Base-by-base conservation (phyloP, 2,113 vertebrate genomes). In the Erinaceus europaeus region DNA sequence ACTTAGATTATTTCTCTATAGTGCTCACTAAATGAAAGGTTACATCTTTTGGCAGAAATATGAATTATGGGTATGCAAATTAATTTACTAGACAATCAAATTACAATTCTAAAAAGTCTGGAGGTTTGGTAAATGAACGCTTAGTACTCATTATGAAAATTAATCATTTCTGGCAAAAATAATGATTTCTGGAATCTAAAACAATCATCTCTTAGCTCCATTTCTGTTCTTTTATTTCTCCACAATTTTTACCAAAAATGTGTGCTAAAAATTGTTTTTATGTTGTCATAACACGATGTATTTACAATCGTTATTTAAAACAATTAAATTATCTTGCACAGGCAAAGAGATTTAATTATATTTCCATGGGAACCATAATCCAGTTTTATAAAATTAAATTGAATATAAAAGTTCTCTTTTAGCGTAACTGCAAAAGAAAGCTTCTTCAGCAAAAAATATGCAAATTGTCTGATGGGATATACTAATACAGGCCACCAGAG, bases 171-270 rank as follows among this genome's bases (percentile, higher is more conserved):
- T 94, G 59, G 80, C 55, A 95, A 36, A 18, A 86, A 94, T 29
- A 94, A 44, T 92, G 84, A 93, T 90, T 93, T 75, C 34, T 87
- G 81, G 32, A 86, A 91, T 91, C 64, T 59, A 20, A 64, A 68
- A 65, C 25, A 93, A 65, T 91, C 57, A 90, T 34, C 86, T 90
- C 67, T 69, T 1, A 29, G 27, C 71, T 18, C 10, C 74, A 79
- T 80, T 79, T 9, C 59, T 80, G 68, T 94, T 87, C 86, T 92
- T 93, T 94, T 25, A 93, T 42, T 82, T 88, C 53, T 85, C 40
- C n/a, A n/a, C 72, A 6, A 5, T 92, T 91, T 91, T 86, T 69
- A 80, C 32, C 36, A 82, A 91, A 95, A 94, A 76, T 94, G 34
- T 88, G 50, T 77, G 52, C 52, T 48, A 79, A 68, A 80, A 17